phyloP scores from a whole-genome alignment of 2,797 vertebrate species.

The Odontamblyopus rebecca region DNA sequence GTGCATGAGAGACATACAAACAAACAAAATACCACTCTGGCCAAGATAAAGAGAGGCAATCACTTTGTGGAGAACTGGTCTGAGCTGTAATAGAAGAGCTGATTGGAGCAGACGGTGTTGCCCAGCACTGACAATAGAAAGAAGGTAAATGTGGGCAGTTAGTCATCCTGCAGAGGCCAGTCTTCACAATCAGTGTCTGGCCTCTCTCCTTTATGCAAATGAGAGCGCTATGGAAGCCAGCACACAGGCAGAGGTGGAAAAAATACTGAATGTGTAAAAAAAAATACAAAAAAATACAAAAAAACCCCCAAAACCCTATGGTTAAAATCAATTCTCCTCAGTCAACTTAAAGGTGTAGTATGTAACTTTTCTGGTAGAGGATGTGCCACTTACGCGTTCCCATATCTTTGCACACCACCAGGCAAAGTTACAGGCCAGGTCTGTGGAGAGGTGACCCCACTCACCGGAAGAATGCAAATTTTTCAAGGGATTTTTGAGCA shows the following conservation, averaged over 20 bases:
- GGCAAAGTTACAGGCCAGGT: too few relatives aligned
- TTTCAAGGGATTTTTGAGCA: too few relatives aligned
- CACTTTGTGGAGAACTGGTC: constrained; percentile 9
- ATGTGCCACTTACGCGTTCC: too few relatives aligned
- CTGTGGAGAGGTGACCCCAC: too few relatives aligned
- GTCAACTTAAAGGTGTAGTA: too few relatives aligned
- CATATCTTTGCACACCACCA: too few relatives aligned
- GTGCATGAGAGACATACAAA: constrained; percentile 10
- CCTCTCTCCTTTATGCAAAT: constrained; percentile 16
- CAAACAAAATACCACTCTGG: background rate
- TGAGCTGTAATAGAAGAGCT: constrained; percentile 2
- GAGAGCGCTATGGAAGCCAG: background rate
- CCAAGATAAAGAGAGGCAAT: constrained; percentile 19
- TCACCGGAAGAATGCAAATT: too few relatives aligned
- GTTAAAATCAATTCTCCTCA: too few relatives aligned
- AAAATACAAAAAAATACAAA: background rate
- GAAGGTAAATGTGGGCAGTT: constrained; percentile 16
- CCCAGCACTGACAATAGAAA: constrained; percentile 8
- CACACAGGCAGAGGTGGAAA: background rate
- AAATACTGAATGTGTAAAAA: background rate
- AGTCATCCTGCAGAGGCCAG: constrained; percentile 22
- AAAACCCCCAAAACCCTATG: too few relatives aligned
- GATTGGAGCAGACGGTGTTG: constrained; percentile 12
- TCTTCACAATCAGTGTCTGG: constrained; percentile 22
- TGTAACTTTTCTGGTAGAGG: too few relatives aligned